These are phyloP conservation scores for Plebejus melissa DNA, from an alignment of 2,888 invertebrate genomes.

Conservation along the genomic window DNA sequence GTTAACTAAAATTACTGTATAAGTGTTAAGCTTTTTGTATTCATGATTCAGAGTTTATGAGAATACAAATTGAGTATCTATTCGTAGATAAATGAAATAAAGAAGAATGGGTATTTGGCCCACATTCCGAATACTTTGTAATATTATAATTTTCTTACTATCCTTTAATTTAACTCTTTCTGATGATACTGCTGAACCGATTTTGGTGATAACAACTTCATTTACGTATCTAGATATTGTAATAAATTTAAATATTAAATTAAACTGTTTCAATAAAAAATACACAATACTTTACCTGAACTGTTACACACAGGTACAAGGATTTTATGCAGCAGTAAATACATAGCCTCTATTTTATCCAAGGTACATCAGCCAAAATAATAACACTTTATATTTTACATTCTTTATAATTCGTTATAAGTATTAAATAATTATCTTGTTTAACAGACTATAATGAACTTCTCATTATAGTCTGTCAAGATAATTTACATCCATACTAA, in stretches of 20 bases:
- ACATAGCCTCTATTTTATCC: not conserved
- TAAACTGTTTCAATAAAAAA: not conserved
- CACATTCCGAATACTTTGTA: not conserved
- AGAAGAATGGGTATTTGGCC: not conserved
- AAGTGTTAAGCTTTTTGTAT: not conserved
- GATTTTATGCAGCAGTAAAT: not conserved
- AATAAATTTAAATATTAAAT: not conserved
- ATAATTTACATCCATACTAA: not conserved
- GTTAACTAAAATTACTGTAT: not conserved
- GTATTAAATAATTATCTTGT: no score
- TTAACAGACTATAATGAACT: no score
- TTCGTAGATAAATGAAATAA: not conserved
- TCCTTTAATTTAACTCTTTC: no score
- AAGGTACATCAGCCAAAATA: constrained; percentile 6
- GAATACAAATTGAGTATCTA: not conserved
- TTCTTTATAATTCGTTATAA: not conserved
- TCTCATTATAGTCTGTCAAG: not conserved
- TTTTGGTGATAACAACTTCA: no score
- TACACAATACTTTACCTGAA: not conserved
- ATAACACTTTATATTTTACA: not conserved
- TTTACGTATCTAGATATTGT: no score
- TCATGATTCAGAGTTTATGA: not conserved
- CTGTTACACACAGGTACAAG: not conserved
- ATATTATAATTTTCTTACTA: no score
- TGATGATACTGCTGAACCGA: no score